A percentile compares a stretch with the other conserved stretches of the same genome.
Conservation (phyloP, 2,888 invertebrate genomes). For the Pollenia amentaria region DNA sequence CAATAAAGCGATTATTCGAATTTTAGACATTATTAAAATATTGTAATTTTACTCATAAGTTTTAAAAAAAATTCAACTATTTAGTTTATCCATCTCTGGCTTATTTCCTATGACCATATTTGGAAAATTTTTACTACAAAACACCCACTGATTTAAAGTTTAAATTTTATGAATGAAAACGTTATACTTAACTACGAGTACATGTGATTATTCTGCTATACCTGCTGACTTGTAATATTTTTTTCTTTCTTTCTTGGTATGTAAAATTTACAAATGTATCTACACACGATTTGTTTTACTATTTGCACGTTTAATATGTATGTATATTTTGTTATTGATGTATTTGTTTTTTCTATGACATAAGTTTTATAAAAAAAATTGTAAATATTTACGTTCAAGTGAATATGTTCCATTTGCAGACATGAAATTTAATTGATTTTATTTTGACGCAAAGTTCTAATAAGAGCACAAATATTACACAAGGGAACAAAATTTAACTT, state of each 20-base stretch:
- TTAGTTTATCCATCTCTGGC: constrained; percentile 23
- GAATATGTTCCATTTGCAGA: constrained; percentile 21
- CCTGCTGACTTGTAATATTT: neutral
- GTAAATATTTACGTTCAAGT: neutral
- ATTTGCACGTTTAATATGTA: neutral
- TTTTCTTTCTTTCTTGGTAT: constrained; percentile 29
- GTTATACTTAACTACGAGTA: neutral
- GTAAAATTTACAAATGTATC: neutral
- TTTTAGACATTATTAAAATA: too few species aligned
- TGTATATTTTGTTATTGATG: neutral
- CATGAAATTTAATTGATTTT: constrained; percentile 43
- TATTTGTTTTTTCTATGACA: neutral
- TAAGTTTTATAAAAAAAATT: neutral
- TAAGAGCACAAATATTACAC: neutral
- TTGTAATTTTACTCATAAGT: too few species aligned
- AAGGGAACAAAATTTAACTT: too few species aligned
- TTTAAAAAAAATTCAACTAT: neutral
- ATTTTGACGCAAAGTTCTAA: neutral
- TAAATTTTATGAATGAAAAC: constrained; percentile 63
- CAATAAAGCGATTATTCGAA: too few species aligned
- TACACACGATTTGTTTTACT: neutral
- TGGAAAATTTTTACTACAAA: constrained; percentile 45
- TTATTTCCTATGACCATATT: constrained; percentile 25
- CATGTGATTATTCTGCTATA: neutral
- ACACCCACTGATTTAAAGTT: constrained; percentile 41